Evolutionary conservation across 2,113 vertebrate species (phyloP), one percentile per base, ranked within the genome.

Genomic region (Calonectris borealis): DNA sequence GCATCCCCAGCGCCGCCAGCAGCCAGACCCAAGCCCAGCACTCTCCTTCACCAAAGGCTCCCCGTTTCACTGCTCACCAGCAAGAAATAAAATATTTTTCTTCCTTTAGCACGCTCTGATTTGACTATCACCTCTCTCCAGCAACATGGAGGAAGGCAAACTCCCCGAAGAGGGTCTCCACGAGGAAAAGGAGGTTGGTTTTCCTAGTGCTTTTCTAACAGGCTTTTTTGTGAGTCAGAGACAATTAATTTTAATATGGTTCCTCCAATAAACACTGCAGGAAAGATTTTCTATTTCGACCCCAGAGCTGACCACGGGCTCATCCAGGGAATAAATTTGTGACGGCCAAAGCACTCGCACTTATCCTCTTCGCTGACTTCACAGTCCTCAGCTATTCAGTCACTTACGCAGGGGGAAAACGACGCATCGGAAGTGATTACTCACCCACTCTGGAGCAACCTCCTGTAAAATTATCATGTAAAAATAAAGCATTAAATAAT

Each of bases 391-490:
- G 57, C 49, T 72, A 26, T 9, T 69, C 75, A 72, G n/a, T 36
- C 87, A 27, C n/a, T 75, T 13, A 20, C 0, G 5, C 0, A 1
- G 6, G 11, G 44, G 20, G 55, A 11, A 46, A 72, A 31, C 31
- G n/a, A 75, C 0, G 0, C 7, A 9, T 29, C 1, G 5, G 84
- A 91, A 91, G 46, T 0, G 0, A 90, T 88, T 93, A 79, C 58
- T 95, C 95, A 94, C 34, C 46, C 11, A 0, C 62, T 69, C 52
- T 38, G 22, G n/a, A 78, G 60, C 49, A 87, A 65, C 40, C 77
- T 55, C 25, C 25, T 52, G 70, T 16, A 83, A 84, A 71, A 60
- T 51, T 22, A 38, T 34, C 34, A 16, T 12, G 36, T 24, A 34
- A 65, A 94, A 93, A 90, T n/a, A 46, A 65, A 79, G 12, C 42